Base-by-base conservation (phyloP, 2,113 vertebrate genomes). In the Balaenoptera acutorostrata region DNA sequence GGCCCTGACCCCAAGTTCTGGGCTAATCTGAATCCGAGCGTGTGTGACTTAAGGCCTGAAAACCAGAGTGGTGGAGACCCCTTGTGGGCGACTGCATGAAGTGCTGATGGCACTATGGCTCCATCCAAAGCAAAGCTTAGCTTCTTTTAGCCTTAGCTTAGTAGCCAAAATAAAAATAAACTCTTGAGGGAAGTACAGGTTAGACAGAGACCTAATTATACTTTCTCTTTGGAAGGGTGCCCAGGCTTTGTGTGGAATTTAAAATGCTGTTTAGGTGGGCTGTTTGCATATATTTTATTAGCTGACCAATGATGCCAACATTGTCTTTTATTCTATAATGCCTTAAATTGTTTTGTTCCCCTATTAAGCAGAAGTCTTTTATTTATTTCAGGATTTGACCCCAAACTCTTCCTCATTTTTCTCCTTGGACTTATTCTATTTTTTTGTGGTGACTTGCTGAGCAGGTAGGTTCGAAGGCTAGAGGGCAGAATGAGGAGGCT, bases 351-450 rank as follows among this genome's bases (percentile, higher is more conserved):
- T 85, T 96, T 74, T 39, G 31, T 72, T 94, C 36, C 33, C 36
- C 18, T 94, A 2, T 87, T 97, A 97, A 97, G 36, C 75, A 92
- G 46, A 78, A 52, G 6, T 41, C 72, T 97, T 33, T 33, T 0
- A 8, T 98, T 93, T 90, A 39, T 96, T 96, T 41, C 98, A 99
- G 99, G 98, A 87, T 99, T 99, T 98, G 99, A 99, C 90, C 98
- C 99, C 25, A 99, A 99, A 95, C 98, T 99, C 78, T 99, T 99
- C 97, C 21, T 99, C 57, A 97, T 99, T 81, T 99, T 99, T 95
- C 97, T 99, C n/a, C 95, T 99, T 97, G 99, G 99, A 95, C 95
- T 99, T 25, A 44, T 98, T 77, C 95, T 99, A 88, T 99, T 99
- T 92, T 97, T 99, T 97, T 99, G 99, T 96, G 99, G 99, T 82